Conservation (phyloP, 2,888 invertebrate species). For the Ametastegia equiseti region DNA sequence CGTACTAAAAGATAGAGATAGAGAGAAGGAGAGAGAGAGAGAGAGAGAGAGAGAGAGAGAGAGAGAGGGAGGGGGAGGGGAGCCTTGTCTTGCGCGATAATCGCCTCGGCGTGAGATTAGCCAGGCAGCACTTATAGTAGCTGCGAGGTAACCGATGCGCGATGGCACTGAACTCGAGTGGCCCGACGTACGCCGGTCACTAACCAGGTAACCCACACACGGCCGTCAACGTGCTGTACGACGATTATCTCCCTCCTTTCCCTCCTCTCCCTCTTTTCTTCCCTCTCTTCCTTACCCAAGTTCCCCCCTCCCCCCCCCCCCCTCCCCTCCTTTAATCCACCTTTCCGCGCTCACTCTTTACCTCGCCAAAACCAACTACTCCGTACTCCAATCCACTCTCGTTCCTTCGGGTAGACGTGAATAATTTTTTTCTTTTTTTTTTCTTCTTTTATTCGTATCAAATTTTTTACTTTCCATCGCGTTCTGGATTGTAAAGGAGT, state of each 20-base stretch:
- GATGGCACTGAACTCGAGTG: constrained; percentile 77
- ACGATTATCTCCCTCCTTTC: constrained; percentile 36
- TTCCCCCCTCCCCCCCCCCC: constrained; percentile 25
- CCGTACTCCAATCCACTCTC: too few relatives aligned
- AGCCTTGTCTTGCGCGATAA: not conserved
- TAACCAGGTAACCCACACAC: constrained; percentile 76
- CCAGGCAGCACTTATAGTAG: too few relatives aligned
- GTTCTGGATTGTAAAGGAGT: too few relatives aligned
- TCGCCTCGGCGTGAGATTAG: constrained; percentile 35
- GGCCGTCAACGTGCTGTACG: constrained; percentile 16
- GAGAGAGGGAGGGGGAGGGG: too few relatives aligned
- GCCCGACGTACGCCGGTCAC: constrained; percentile 70
- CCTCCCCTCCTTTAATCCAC: not conserved
- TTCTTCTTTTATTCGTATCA: not conserved
- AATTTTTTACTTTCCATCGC: not conserved
- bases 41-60: too few relatives aligned
- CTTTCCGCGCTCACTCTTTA: not conserved
- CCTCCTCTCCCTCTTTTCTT: constrained; percentile 35
- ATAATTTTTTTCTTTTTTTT: not conserved
- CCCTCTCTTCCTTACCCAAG: constrained; percentile 48
- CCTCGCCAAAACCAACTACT: constrained; percentile 3
- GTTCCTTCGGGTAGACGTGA: too few relatives aligned
- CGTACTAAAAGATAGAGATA: not conserved
- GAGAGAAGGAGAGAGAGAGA: too few relatives aligned
- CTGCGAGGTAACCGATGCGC: constrained; percentile 56